Evolutionary conservation across 2,888 invertebrate genomes (phyloP).

Genomic region (Erebia aethiops): DNA sequence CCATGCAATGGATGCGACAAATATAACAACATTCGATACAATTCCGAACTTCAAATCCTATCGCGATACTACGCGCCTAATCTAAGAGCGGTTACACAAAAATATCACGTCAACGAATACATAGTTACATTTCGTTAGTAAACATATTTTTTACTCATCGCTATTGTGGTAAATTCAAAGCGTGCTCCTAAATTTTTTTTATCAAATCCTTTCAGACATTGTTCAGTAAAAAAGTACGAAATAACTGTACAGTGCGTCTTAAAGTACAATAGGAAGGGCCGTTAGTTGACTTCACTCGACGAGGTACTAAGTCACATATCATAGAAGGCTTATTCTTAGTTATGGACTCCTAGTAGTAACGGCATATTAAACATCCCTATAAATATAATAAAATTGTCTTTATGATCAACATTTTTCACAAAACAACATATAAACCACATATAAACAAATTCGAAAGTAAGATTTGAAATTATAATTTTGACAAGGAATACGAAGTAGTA

Average conservation of each 20-base stretch:
- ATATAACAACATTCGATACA: slow-evolving; percentile 58
- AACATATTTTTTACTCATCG: slow-evolving; percentile 55
- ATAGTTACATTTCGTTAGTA: slow-evolving; percentile 68
- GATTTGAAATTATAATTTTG: neutral
- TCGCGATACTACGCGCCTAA: slow-evolving; percentile 47
- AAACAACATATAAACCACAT: too few species aligned
- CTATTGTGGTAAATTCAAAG: slow-evolving; percentile 64
- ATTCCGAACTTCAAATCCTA: slow-evolving; percentile 59
- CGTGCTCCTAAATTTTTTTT: slow-evolving; percentile 72
- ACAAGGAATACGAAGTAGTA: neutral
- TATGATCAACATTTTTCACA: too few species aligned
- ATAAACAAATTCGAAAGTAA: too few species aligned
- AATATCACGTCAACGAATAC: slow-evolving; percentile 78
- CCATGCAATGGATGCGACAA: slow-evolving; percentile 56
- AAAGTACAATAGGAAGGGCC: slow-evolving; percentile 9
- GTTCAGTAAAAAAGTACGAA: slow-evolving; percentile 80
- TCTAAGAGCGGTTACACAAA: slow-evolving; percentile 67
- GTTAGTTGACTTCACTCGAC: neutral
- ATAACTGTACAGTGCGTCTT: slow-evolving; percentile 50
- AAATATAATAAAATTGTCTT: too few species aligned
- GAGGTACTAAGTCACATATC: neutral
- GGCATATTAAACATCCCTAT: neutral
- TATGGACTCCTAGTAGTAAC: neutral
- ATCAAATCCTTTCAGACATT: slow-evolving; percentile 72
- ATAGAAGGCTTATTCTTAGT: neutral